Percentiles rank a stretch among this genome's conserved stretches.
Evolutionary conservation across 1,140 invertebrate species (phyloP).

Genomic region (Heterodera schachtii): DNA sequence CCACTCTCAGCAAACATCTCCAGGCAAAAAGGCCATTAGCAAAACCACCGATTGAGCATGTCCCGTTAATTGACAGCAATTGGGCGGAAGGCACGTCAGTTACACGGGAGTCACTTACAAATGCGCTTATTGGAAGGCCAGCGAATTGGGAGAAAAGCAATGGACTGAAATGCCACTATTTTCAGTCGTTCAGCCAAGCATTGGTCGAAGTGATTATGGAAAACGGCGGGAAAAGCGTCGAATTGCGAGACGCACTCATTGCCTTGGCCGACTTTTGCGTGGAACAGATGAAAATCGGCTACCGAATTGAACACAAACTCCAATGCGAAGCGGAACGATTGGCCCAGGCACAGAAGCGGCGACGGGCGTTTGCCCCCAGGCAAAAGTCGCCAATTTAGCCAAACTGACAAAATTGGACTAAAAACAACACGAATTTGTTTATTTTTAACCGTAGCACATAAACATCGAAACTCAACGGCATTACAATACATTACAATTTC

Average conservation of each 20-base stretch:
- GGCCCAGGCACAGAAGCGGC: conserved; percentile 32
- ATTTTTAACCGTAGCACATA: not conserved
- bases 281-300: conserved; percentile 58
- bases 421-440: not conserved
- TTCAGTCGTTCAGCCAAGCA: conserved; percentile 41
- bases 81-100: conserved; percentile 52
- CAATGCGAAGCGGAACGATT: conserved; percentile 53
- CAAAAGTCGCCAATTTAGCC: not conserved
- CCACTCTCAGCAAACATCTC: conserved; percentile 51
- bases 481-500: conserved; percentile 7
- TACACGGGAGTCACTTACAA: conserved; percentile 54
- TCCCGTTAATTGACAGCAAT: conserved; percentile 15
- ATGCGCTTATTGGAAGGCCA: conserved; percentile 48
- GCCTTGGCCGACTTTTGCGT: conserved; percentile 54
- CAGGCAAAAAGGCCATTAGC: conserved; percentile 7
- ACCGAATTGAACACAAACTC: conserved; percentile 54
- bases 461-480: conserved; percentile 4
- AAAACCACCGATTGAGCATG: not conserved
- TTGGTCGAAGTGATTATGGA: conserved; percentile 29
- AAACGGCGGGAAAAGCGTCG: conserved; percentile 31
- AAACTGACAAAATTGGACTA: not conserved
- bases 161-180: conserved; percentile 7
- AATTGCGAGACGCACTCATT: conserved; percentile 48
- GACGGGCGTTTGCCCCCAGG: not conserved
- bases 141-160: not conserved